phyloP scores from a whole-genome alignment of 2,888 invertebrate species.

The Agrilus cyanescens region DNA sequence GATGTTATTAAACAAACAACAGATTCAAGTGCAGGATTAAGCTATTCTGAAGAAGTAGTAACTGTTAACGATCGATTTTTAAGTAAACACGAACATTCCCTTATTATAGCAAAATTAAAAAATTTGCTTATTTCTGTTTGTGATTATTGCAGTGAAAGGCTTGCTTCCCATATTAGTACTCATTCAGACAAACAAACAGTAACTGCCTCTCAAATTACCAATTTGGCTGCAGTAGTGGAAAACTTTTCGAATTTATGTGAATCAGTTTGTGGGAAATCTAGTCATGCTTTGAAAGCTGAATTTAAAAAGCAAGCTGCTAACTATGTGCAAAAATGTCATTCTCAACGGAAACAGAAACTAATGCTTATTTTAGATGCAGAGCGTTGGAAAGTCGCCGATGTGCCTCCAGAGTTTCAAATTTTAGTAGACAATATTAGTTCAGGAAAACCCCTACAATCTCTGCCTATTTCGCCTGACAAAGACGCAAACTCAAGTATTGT shows the following conservation, averaged over 20 bases:
- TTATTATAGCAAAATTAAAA: slow-evolving; percentile 57
- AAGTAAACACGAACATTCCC: slow-evolving; percentile 52
- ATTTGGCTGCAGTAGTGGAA: slow-evolving; percentile 65
- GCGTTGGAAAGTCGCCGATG: slow-evolving; percentile 87
- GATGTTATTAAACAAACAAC: slow-evolving; percentile 68
- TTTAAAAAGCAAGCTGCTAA: slow-evolving; percentile 81
- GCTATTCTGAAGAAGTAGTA: slow-evolving; percentile 19
- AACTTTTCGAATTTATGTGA: slow-evolving; percentile 67
- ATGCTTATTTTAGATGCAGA: slow-evolving; percentile 79
- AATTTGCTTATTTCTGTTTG: slow-evolving; percentile 74
- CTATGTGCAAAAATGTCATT: slow-evolving; percentile 85
- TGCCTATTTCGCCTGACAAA: slow-evolving; percentile 26
- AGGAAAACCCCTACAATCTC: slow-evolving; percentile 32
- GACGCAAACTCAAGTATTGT: slow-evolving; percentile 18
- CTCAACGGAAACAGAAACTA: slow-evolving; percentile 75
- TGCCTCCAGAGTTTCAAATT: slow-evolving; percentile 79
- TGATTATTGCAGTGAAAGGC: slow-evolving; percentile 85
- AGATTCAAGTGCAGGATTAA: slow-evolving; percentile 47
- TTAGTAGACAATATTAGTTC: slow-evolving; percentile 55
- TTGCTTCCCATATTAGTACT: slow-evolving; percentile 77
- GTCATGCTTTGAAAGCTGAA: slow-evolving; percentile 69
- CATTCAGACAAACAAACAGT: slow-evolving; percentile 62
- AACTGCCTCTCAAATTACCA: slow-evolving; percentile 64
- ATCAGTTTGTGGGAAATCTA: slow-evolving; percentile 58
- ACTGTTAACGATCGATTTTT: slow-evolving; percentile 57